Conservation (phyloP, 2,113 vertebrate genomes). For the Zingel zingel region DNA sequence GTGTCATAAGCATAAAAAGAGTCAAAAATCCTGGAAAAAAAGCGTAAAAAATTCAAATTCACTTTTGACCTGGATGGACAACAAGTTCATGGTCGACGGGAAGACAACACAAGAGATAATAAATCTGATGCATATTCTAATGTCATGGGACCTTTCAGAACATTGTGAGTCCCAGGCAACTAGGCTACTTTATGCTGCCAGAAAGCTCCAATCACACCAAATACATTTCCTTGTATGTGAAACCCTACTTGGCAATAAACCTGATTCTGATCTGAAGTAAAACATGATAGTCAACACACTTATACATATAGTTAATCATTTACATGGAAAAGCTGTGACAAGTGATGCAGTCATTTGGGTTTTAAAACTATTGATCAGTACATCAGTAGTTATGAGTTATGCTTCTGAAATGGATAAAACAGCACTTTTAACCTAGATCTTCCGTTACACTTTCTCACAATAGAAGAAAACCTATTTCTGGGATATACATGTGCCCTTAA, state of each 20-base stretch:
- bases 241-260: neutral
- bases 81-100: too few species aligned
- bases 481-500: too few species aligned
- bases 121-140: slow-evolving; percentile 27
- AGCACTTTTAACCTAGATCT: too few species aligned
- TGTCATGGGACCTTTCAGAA: slow-evolving; percentile 24
- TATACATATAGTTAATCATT: neutral
- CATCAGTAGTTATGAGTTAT: too few species aligned
- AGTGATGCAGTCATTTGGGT: neutral
- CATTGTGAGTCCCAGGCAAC: slow-evolving; percentile 16
- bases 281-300: neutral
- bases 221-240: neutral
- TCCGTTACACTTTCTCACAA: too few species aligned
- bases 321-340: neutral
- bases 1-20: too few species aligned
- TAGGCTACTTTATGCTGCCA: neutral
- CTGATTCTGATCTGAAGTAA: slow-evolving; percentile 21
- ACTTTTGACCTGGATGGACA: too few species aligned
- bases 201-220: slow-evolving; percentile 7
- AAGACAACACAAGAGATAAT: neutral
- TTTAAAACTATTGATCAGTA: neutral
- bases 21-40: too few species aligned
- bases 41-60: too few species aligned
- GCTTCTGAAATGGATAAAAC: too few species aligned
- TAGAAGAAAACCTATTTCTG: too few species aligned